A percentile compares a stretch with the other conserved stretches of the same genome.
Evolutionary conservation across 2,888 invertebrate species (phyloP).

Genomic region (Ceratothoa steindachneri): DNA sequence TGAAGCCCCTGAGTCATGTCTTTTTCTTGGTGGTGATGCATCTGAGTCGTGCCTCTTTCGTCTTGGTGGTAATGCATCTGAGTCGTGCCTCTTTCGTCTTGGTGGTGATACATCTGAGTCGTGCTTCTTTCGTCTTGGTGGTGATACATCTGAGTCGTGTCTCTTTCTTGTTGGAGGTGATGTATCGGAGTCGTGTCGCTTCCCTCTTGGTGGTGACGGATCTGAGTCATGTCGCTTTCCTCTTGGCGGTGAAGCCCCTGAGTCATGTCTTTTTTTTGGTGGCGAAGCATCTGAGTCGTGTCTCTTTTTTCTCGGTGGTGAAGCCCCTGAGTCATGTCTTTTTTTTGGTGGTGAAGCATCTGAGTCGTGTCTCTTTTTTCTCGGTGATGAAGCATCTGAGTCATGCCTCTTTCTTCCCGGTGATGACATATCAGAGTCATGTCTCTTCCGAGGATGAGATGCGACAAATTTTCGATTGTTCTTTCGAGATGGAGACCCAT

Average conservation of each 20-base stretch:
- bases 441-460: slow-evolving; percentile 33
- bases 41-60: slow-evolving; percentile 47
- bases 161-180: slow-evolving; percentile 29
- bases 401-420: slow-evolving; percentile 39
- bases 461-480: slow-evolving; percentile 48
- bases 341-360: slow-evolving; percentile 17
- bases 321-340: slow-evolving; percentile 27
- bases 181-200: slow-evolving; percentile 24
- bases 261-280: slow-evolving; percentile 50
- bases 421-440: slow-evolving; percentile 49
- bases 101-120: slow-evolving; percentile 52
- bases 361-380: slow-evolving; percentile 34
- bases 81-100: slow-evolving; percentile 49
- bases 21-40: slow-evolving; percentile 48
- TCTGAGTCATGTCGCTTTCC: slow-evolving; percentile 48
- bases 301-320: slow-evolving; percentile 31
- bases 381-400: slow-evolving; percentile 25
- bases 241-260: slow-evolving; percentile 34
- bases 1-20: slow-evolving; percentile 16
- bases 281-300: slow-evolving; percentile 49
- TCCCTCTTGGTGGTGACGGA: slow-evolving; percentile 48
- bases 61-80: slow-evolving; percentile 36
- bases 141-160: slow-evolving; percentile 24
- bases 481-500: slow-evolving; percentile 48
- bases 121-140: not conserved